phyloP scores from a whole-genome alignment of 2,797 vertebrate species.

The Cercopithecus hamlyni region DNA sequence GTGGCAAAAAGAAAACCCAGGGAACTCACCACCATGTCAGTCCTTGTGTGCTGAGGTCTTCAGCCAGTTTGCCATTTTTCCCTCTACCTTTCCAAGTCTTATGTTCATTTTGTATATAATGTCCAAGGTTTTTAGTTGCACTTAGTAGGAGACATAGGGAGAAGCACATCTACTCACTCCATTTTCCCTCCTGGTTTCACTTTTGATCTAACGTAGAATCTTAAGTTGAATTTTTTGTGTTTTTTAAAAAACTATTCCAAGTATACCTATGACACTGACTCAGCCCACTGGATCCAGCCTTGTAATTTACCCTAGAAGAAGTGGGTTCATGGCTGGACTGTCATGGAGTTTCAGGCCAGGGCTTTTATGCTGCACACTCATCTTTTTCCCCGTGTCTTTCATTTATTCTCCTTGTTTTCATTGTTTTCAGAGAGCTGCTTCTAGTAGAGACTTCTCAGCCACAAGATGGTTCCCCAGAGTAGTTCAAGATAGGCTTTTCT shows the following conservation, averaged over 20 bases:
- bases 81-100: not conserved
- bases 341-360: not conserved
- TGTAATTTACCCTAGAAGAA: slow-evolving; percentile 37
- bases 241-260: not conserved
- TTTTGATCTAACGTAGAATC: slow-evolving; percentile 21
- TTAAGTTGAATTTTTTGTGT: slow-evolving; percentile 42
- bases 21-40: not conserved
- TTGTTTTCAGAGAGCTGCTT: not conserved
- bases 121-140: not conserved
- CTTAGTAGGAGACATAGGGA: not conserved
- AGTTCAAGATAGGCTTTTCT: slow-evolving; percentile 23
- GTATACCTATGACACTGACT: not conserved
- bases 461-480: slow-evolving; percentile 61
- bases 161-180: not conserved
- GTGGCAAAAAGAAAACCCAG: not conserved
- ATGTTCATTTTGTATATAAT: not conserved
- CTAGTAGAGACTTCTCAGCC: not conserved
- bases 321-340: not conserved
- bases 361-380: not conserved
- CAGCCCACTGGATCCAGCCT: not conserved
- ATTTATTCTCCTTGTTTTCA: not conserved
- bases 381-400: not conserved
- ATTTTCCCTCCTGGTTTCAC: slow-evolving; percentile 10
- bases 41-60: not conserved
- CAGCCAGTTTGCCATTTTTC: not conserved